Base-by-base conservation (phyloP, 2,113 vertebrate genomes). In the Phalacrocorax aristotelis region DNA sequence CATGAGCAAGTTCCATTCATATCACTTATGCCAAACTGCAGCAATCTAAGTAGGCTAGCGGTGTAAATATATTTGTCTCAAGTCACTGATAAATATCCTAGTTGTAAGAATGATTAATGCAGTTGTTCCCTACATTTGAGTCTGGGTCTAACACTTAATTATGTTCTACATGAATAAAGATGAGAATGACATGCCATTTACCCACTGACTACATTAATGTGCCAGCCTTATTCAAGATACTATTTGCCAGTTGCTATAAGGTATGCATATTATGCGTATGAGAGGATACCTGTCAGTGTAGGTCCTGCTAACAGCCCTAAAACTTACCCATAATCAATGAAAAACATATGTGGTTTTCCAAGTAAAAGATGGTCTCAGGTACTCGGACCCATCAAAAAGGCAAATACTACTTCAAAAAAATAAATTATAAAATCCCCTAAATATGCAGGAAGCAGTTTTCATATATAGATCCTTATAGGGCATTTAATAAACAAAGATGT, bases 381-480 rank as follows among this genome's bases (percentile, higher is more conserved):
- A 79, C 6, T 48, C 17, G 29, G 26, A 65, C 49, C 36, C 38
- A 83, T 5, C 23, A 86, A 68, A 83, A 79, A 54, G 34, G 21
- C 51, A 57, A 57, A 30, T 21, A 60, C n/a, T 69, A 26, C 44
- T 65, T 80, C 5, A 30, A 48, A 86, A 83, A 75, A 70, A 5
- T 9, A 62, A 92, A 79, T 42, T 1, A 61, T 17, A 34, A 55
- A 46, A 3, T 0, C 1, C 1, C 3, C 3, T 5, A 83, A 30
- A 64, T 36, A 46, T 4, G 7, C 32, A 85, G 34, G 57, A 93
- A 76, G 26, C 4, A 20, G 3, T 60, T 91, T 72, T 68, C 32
- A 48, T 48, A 9, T 49, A 38, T 13, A 92, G 54, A 54, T 46
- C 16, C 30, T 80, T 42, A 58, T 4, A 68, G 11, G 23, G 6